A percentile compares a stretch with the other conserved stretches of the same genome.
These are phyloP conservation scores for Ypsolopha scabrella DNA, from an alignment of 2,888 invertebrate genomes.

Conservation along the genomic window DNA sequence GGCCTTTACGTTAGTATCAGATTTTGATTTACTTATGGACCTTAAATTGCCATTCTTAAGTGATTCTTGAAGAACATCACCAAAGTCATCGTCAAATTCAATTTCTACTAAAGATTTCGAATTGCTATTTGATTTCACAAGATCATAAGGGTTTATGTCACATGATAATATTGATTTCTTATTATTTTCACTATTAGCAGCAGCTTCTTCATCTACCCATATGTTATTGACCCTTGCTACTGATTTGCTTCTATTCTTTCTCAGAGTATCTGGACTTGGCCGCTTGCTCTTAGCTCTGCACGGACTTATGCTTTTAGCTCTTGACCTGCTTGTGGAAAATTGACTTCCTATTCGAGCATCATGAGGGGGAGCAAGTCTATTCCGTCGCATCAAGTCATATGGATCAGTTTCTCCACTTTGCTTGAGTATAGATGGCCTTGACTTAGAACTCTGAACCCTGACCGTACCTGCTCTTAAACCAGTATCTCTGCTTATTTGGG, in stretches of 20 bases:
- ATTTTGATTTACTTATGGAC: slow-evolving; percentile 36
- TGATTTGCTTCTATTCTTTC: slow-evolving; percentile 56
- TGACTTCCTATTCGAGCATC: slow-evolving; percentile 66
- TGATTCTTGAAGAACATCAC: slow-evolving; percentile 48
- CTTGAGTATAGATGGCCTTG: slow-evolving; percentile 76
- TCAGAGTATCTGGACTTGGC: slow-evolving; percentile 49
- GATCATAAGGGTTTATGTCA: slow-evolving; percentile 86
- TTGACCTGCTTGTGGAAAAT: slow-evolving; percentile 56
- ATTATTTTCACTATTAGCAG: slow-evolving; percentile 36
- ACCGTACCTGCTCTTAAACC: slow-evolving; percentile 74
- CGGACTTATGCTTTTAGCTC: slow-evolving; percentile 71
- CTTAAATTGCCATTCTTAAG: slow-evolving; percentile 31
- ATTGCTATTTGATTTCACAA: slow-evolving; percentile 72
- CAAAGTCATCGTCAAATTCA: slow-evolving; percentile 66
- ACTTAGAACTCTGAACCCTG: slow-evolving; percentile 69
- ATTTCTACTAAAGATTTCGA: slow-evolving; percentile 60
- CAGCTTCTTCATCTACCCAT: slow-evolving; percentile 50
- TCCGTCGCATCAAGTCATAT: slow-evolving; percentile 86
- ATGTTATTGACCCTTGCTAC: slow-evolving; percentile 60
- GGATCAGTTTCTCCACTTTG: slow-evolving; percentile 75
- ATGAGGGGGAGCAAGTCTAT: slow-evolving; percentile 76
- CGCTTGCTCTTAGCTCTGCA: slow-evolving; percentile 67
- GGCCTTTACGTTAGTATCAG: slow-evolving; percentile 69
- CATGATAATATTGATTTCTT: slow-evolving; percentile 84
- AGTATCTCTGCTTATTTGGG: slow-evolving; percentile 51